Evolutionary conservation across 2,113 vertebrate species (phyloP).

Genomic region (Callocephalon fimbriatum): DNA sequence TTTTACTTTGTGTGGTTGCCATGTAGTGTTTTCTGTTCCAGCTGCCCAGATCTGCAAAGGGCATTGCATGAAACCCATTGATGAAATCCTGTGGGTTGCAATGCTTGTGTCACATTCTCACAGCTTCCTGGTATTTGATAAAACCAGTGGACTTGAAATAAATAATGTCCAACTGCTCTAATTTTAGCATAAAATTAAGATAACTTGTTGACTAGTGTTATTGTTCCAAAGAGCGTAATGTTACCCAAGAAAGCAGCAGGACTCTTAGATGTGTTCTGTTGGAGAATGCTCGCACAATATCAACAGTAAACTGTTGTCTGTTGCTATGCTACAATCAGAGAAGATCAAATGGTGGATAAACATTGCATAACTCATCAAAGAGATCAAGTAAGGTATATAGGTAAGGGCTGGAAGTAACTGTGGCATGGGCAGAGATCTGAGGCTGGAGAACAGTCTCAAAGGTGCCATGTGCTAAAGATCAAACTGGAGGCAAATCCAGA

Average conservation of each 20-base stretch:
- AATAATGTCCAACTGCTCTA: neutral
- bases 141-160: neutral
- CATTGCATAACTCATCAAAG: constrained; percentile 37
- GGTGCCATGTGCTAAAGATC: neutral
- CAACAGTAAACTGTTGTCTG: neutral
- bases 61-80: neutral
- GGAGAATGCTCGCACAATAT: neutral
- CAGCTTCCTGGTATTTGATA: neutral
- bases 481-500: neutral
- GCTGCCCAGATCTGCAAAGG: fast-evolving
- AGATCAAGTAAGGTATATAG: neutral
- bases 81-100: neutral
- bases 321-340: constrained; percentile 48
- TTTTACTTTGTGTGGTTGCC: neutral
- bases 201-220: neutral
- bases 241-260: neutral
- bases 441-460: neutral
- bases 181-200: constrained; percentile 21
- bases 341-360: constrained; percentile 40
- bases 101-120: neutral
- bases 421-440: neutral
- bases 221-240: neutral
- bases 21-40: neutral
- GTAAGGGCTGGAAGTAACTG: neutral
- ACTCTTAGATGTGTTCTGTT: neutral